Base-by-base conservation (phyloP, 2,113 vertebrate species). In the Forbesichthys agassizii region DNA sequence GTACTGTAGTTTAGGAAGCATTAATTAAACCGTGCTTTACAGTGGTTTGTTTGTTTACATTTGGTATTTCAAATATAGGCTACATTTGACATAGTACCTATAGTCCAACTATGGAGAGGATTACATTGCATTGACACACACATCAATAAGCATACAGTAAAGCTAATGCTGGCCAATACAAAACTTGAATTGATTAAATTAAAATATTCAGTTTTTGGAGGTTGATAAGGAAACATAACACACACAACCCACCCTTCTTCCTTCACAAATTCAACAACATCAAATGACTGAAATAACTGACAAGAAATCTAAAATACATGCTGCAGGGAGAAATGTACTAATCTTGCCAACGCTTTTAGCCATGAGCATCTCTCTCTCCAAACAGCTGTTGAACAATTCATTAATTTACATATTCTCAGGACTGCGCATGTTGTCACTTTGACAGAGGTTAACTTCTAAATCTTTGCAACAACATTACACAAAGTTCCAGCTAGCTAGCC, bases 271-370 rank as follows among this genome's bases (percentile, higher is more conserved):
- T 55, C 61, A 67, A 53, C 52, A 75, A 60, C 11, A 69, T 49
- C 55, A 16, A 69, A 60, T 16, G 1, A 14, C 49, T 33, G 56
- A 18, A 64, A 78, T 58, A 64, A 58, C 36, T 49, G 56, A 75
- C 66, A 27, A 42, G 18, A 56, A 11, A 48, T 36, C 10, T 47
- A 55, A 20, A 12, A 36, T 63, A 63, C 59, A 16, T 16, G 46
- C 33, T 69, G 67, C 64, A 61, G 70, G 64, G 69, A 70, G 72
- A 80, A 77, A 71, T 61, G 11, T 49, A 68, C 54, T 51, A 16
- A 64, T 68, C 66, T 73, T 69, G 79, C 71, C 72, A 71, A 58
- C 71, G 69, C 64, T 42, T 66, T 64, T 48, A 73, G 74, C 70
- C 74, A 80, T 79, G 66, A 66, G 7, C 18, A 47, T 33, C 33